Evolutionary conservation across 2,888 invertebrate species (phyloP).

Genomic region (Pecten maximus): DNA sequence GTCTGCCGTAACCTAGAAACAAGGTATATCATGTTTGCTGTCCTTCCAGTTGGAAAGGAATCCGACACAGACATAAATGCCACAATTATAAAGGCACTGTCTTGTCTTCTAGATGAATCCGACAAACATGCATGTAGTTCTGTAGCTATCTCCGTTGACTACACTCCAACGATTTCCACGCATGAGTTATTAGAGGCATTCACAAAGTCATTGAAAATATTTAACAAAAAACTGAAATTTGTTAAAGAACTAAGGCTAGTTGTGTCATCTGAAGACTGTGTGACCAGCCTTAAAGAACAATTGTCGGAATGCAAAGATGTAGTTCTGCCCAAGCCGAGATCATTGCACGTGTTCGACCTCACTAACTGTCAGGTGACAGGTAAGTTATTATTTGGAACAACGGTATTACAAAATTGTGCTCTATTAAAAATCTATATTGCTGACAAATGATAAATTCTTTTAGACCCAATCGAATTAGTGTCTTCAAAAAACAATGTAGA

Average conservation of each 20-base stretch:
- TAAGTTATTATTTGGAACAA: neutral
- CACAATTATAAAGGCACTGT: neutral
- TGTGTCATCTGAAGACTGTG: neutral
- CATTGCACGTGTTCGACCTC: neutral
- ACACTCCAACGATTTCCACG: neutral
- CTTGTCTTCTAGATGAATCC: neutral
- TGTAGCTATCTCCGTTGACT: neutral
- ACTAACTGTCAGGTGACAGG: neutral
- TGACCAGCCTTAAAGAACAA: neutral
- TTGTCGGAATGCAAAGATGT: neutral
- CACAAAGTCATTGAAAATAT: neutral
- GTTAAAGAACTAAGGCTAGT: neutral
- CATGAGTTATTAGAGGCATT: neutral
- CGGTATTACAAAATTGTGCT: neutral
- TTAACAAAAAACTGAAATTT: neutral
- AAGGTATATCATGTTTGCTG: neutral
- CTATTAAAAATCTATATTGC: no score
- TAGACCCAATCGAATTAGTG: no score
- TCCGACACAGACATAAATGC: neutral
- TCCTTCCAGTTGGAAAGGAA: neutral
- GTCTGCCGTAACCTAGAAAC: neutral
- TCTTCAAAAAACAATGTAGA: no score
- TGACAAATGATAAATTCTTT: no score
- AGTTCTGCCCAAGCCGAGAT: neutral
- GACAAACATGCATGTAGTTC: neutral